These are phyloP conservation scores for Paracanthobrama guichenoti DNA, from an alignment of 2,113 vertebrate species.

Conservation along the genomic window DNA sequence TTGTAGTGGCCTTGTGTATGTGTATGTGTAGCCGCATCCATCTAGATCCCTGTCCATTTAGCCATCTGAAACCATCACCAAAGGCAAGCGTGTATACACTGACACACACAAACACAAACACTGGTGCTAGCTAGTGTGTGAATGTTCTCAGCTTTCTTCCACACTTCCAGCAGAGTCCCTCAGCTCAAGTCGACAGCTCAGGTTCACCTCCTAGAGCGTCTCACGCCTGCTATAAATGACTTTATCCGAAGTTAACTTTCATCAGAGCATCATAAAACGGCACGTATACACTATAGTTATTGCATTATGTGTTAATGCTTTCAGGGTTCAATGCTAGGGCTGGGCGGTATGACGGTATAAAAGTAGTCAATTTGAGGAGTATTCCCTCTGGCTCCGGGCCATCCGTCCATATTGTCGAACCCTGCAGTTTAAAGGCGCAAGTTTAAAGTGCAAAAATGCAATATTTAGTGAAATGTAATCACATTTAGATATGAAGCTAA, in stretches of 20 bases:
- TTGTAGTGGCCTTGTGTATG: neutral
- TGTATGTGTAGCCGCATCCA: neutral
- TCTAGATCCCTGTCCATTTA: slow-evolving; percentile 4
- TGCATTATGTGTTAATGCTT: neutral
- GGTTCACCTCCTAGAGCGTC: slow-evolving; percentile 30
- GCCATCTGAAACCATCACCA: slow-evolving; percentile 16
- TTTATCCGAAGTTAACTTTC: neutral
- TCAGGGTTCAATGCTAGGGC: no score
- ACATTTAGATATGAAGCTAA: no score
- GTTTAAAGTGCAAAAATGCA: no score
- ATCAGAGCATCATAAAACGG: neutral
- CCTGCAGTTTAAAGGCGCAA: no score
- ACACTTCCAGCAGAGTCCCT: slow-evolving; percentile 10
- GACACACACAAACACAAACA: neutral
- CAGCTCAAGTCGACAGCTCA: slow-evolving; percentile 17
- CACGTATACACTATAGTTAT: neutral
- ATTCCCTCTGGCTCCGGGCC: no score
- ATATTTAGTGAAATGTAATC: no score
- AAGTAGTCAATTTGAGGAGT: no score
- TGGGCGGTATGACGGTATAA: no score
- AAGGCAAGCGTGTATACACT: neutral
- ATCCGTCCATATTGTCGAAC: no score
- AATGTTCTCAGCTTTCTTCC: slow-evolving; percentile 14
- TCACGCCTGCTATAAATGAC: slow-evolving; percentile 59
- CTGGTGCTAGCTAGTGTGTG: slow-evolving; percentile 20